Base-by-base conservation (phyloP, 2,888 invertebrate genomes). In the Lasioglossum pauxillum region DNA sequence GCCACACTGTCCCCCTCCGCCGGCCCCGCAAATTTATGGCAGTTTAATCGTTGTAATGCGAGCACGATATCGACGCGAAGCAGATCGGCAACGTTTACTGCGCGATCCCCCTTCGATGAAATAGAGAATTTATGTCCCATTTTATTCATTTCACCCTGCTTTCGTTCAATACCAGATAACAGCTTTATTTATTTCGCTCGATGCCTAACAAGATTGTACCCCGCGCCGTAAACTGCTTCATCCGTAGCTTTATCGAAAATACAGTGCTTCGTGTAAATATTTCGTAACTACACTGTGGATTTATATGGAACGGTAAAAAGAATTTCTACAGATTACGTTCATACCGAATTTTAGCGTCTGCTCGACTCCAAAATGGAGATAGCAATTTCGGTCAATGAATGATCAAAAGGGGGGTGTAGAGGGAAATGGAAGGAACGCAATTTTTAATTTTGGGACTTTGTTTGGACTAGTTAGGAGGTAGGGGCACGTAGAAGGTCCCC, bases 31-130 rank as follows among this genome's bases (percentile, higher is more conserved):
- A 83, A 87, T 86, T 80, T 83, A 83, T 75, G 78, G 74, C 78
- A 69, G 82, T 82, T 83, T 81, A 85, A 88, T 82, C 78, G 80
- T 71, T 78, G 85, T 85, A 86, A 88, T 74, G 82, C 79, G 80
- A 88, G 82, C 86, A 53, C 77, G 83, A 84, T 80, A 83, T 81
- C 75, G 78, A 77, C 73, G 78, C 75, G 75, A 78, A 88, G 82
- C 85, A 83, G 85, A 82, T 88, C 53, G 86, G 72, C 74, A 69
- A 79, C 69, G 82, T 72, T 75, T 44, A 57, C 75, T 31, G 35
- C n/a, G 4, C 44, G n/a, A 71, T n/a, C 27, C 57, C 38, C 31
- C 27, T 23, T 78, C 53, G n/a, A 41, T 71, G 71, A 71, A 41
- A 41, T n/a, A 41, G 41, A 71, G 38, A 41, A 71, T 71, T 71